Percentiles rank a stretch among this genome's conserved stretches.
Evolutionary conservation across 2,797 vertebrate genomes (phyloP).

Genomic region (Melanotaenia nigrans): DNA sequence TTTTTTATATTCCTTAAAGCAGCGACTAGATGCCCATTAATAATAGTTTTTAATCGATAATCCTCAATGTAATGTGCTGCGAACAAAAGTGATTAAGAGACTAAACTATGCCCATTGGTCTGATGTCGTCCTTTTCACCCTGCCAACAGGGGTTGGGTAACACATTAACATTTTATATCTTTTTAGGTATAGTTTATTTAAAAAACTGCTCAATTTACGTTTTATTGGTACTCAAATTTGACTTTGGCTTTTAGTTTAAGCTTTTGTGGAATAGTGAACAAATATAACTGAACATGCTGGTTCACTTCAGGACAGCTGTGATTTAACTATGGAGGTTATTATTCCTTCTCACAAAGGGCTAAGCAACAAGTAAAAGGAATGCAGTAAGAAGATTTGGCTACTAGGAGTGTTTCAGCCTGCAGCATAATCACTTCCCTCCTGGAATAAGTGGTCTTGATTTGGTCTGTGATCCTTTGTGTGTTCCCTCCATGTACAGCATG

Average conservation of each 20-base stretch:
- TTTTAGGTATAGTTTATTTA: neutral
- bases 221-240: neutral
- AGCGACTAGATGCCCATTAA: neutral
- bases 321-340: conserved; percentile 53
- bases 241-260: neutral
- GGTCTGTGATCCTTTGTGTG: conserved; percentile 27
- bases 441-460: conserved; percentile 21
- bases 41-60: neutral
- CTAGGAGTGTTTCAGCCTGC: conserved; percentile 52
- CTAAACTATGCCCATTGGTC: no score
- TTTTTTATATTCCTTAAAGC: neutral
- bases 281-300: conserved; percentile 18
- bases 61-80: neutral
- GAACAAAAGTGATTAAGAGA: neutral
- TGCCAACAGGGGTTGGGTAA: neutral
- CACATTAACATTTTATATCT: neutral
- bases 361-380: conserved; percentile 63
- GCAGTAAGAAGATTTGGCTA: conserved; percentile 74
- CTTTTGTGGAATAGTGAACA: conserved; percentile 13
- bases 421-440: conserved; percentile 56
- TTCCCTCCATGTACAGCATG: conserved; percentile 42
- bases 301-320: conserved; percentile 46
- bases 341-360: conserved; percentile 60
- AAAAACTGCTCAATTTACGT: neutral
- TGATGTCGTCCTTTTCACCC: no score